Conservation (phyloP, 2,888 invertebrate species). For the Napeogenes inachia region DNA sequence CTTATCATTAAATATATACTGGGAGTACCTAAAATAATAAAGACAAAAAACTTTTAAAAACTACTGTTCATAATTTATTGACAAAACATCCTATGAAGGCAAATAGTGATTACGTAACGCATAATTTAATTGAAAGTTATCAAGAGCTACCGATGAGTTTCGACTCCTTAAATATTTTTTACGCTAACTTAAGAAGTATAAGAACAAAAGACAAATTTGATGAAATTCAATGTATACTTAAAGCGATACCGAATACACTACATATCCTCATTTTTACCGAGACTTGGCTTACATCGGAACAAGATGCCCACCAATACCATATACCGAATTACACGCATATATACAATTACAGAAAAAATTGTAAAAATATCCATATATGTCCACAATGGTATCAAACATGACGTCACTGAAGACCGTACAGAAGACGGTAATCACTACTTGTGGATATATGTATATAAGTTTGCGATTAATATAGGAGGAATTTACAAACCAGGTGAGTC, state of each 20-base stretch:
- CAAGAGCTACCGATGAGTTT: constrained; percentile 24
- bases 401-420: too few species aligned
- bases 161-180: constrained; percentile 31
- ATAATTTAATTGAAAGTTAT: constrained; percentile 28
- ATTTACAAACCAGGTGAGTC: too few species aligned
- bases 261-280: constrained; percentile 13
- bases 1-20: constrained; percentile 36
- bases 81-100: neutral
- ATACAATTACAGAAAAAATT: constrained; percentile 30
- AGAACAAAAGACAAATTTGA: constrained; percentile 30
- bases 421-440: too few species aligned
- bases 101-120: neutral
- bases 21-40: constrained; percentile 30
- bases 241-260: constrained; percentile 14
- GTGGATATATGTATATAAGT: too few species aligned
- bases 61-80: neutral
- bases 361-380: too few species aligned
- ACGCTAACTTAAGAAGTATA: constrained; percentile 34
- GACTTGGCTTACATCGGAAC: constrained; percentile 31
- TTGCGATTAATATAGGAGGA: too few species aligned
- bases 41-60: constrained; percentile 16
- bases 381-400: too few species aligned
- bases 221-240: constrained; percentile 30
- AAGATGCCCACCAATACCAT: constrained; percentile 23
- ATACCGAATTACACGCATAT: constrained; percentile 20